Evolutionary conservation across 2,888 invertebrate species (phyloP), one percentile per base, ranked within the genome.

Genomic region (Polia nebulosa): DNA sequence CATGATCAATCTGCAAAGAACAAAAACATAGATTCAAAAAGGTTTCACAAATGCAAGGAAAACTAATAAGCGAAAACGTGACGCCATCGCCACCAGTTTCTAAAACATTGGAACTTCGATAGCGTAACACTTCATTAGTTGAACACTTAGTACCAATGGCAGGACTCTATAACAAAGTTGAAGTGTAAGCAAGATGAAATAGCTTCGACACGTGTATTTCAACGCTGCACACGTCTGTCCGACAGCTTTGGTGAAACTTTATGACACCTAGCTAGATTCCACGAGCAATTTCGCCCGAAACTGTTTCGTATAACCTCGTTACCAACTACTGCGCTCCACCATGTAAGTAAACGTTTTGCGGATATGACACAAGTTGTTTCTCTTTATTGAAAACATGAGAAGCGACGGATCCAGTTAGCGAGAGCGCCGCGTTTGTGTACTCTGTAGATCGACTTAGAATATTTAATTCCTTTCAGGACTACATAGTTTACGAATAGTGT

Each of bases 251-350:
- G 89, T 87, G 87, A 90, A 94, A 94, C 91, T 94, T 95, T 94
- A 95, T 93, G 94, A 93, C 92, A 93, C 90, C 91, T 88, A 88
- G 90, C 91, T 87, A 81, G 92, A 91, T 92, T 92, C 91, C 90
- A 89, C 79, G 87, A 91, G 90, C 94, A 93, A 93, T 94, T 91
- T 93, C 90, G 86, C 84, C 89, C 82, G 90, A 92, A 93, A 93
- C 91, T 91, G 93, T 91, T 92, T 89, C 89, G 91, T 91, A 91
- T 92, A 93, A 93, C 93, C 92, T 93, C 90, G 93, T 94, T 93
- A 94, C 92, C 89, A 89, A 92, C 90, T 91, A 89, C 88, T 87
- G 89, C 85, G 85, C 83, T 84, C 84, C 84, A 85, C 87, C 87
- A 87, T 89, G 91, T 90, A 90, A 93, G 92, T 90, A 91, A 92